Percentiles rank a stretch among this genome's conserved stretches.
Conservation (phyloP, 2,113 vertebrate species). For the Caretta caretta region DNA sequence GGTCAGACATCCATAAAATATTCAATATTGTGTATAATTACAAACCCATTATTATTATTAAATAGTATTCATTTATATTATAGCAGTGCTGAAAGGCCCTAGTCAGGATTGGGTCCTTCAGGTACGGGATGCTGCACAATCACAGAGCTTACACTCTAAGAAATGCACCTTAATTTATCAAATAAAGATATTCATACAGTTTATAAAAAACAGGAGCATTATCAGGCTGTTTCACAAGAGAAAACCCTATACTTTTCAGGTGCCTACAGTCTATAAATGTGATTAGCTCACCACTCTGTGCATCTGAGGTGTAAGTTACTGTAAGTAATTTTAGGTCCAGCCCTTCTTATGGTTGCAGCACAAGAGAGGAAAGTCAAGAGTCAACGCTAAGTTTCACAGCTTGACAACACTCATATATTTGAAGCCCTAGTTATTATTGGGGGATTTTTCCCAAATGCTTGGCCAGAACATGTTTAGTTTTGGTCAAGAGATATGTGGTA, state of each 20-base stretch:
- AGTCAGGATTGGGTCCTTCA: not conserved
- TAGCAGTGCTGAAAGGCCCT: not conserved
- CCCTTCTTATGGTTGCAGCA: no score
- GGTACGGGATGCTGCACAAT: no score
- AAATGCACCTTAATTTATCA: not conserved
- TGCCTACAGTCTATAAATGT: not conserved
- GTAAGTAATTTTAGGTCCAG: not conserved
- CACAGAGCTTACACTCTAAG: not conserved
- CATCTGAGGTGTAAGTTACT: not conserved
- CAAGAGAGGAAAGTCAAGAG: not conserved
- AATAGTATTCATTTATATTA: not conserved
- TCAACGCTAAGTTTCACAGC: not conserved
- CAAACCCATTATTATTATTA: not conserved
- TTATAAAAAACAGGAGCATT: not conserved
- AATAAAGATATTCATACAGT: not conserved
- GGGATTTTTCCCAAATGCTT: not conserved
- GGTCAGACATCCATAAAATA: not conserved
- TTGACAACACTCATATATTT: not conserved
- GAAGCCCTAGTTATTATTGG: rapidly evolving
- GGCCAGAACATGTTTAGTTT: not conserved
- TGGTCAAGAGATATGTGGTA: not conserved
- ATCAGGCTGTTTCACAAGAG: not conserved
- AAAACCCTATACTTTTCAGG: not conserved
- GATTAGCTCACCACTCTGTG: not conserved
- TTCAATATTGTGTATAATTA: not conserved